Evolutionary conservation across 1,140 invertebrate genomes (phyloP), one percentile per base, ranked within the genome.

Genomic region (Philaenus spumarius): DNA sequence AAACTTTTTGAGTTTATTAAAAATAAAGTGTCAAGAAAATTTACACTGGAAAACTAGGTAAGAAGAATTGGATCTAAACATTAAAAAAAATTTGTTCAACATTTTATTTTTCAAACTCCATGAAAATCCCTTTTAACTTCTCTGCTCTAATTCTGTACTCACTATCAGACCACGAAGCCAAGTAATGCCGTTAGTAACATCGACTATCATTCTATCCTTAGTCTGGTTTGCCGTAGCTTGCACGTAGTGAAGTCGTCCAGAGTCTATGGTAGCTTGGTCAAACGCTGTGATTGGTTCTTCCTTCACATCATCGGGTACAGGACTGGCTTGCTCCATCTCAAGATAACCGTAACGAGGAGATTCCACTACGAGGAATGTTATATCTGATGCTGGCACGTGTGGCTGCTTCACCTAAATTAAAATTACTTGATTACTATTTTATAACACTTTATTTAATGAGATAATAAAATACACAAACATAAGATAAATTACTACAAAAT

Each of bases 171-270:
- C 79, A 15, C 77, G 75, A 1, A 85, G 67, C 86, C 86, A 90
- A 0, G 85, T 82, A 19, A 94, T 87, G 0, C 92, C 91, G 68
- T 96, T 95, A 0, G 90, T 93, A 0, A 94, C 90, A 69, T 95
- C 92, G 66, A 96, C 84, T 3, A 83, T 75, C 57, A 96, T 88
- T 58, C 76, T 79, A 69, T 96, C 93, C 20, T 77, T 73, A 0
- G 89, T 91, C 61, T 88, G 82, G 73, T 93, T 93, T 0, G 87
- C 80, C 0, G 81, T 82, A 0, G 87, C 86, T 68, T 96, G 92
- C 7, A 92, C 85, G 69, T 95, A 97, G 57, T 86, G 82, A 5
- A 97, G 73, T 42, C 82, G 77, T 30, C 87, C 86, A 2, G 84
- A 80, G 69, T 95, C 90, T 26, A 95, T 83, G 9, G 89, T 81